Base-by-base conservation (phyloP, 2,113 vertebrate species). In the Columba janthina region DNA sequence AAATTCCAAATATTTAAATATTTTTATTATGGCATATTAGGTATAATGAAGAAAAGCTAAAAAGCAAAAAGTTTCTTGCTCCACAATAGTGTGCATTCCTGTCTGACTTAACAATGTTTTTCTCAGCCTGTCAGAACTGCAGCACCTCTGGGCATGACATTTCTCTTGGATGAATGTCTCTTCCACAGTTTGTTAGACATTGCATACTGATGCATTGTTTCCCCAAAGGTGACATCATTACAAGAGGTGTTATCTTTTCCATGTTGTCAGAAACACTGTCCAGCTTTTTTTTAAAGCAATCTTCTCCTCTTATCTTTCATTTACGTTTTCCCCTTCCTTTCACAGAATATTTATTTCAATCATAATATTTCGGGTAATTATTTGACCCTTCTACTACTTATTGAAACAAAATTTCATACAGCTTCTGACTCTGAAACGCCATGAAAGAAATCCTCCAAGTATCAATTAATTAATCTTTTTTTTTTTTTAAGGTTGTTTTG, bases 91-190 rank as follows among this genome's bases (percentile, higher is more conserved):
- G 46, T 94, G 79, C 38, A 64, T 73, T 83, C 21, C 34, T 74
- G 13, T 61, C 53, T 93, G 88, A 77, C 51, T 94, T 89, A 44
- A 44, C 15, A 93, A 32, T 64, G 67, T 77, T 91, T 91, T 88
- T 88, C 64, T 90, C 85, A 93, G 71, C 50, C 78, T 95, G 84
- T 93, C 91, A 94, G 81, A 85, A 85, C 10, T 80, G 64, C 69
- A 81, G 71, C 78, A 96, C 94, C 90, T 91, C 85, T 90, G 88
- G 93, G 82, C 90, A 96, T 96, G 94, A 95, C 95, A 95, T 93
- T 96, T 96, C 82, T 94, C 75, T 85, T 74, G 60, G 82, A 88
- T 94, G 51, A 96, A 83, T 69, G 56, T 93, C 75, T 96, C 57
- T 61, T 89, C 75, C 79, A 94, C 88, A 93, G 64, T 96, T 95